Evolutionary conservation across 2,888 invertebrate species (phyloP).

Genomic region (Netelia inedita): DNA sequence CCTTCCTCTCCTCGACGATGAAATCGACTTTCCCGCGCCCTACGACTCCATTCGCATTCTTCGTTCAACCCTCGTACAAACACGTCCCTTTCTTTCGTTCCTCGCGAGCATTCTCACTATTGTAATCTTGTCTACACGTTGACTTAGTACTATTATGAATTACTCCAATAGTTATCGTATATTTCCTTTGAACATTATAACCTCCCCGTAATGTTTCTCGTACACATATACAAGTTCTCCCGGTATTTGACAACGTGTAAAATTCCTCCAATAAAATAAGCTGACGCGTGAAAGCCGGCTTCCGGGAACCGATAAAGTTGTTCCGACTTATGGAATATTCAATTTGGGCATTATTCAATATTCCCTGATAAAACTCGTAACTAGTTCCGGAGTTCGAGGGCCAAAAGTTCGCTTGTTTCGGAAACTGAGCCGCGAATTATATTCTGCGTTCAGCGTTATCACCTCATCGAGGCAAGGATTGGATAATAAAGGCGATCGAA

Average conservation of each 20-base stretch:
- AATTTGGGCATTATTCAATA: constrained; percentile 52
- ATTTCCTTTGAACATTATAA: not conserved
- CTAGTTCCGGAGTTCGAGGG: constrained; percentile 31
- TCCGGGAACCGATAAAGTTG: constrained; percentile 17
- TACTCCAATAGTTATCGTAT: constrained; percentile 27
- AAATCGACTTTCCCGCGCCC: constrained; percentile 31
- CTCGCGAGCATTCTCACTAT: constrained; percentile 6
- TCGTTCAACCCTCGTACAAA: not conserved
- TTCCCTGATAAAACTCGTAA: constrained; percentile 19
- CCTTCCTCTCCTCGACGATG: not conserved
- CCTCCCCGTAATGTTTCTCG: not conserved
- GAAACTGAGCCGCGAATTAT: constrained; percentile 16
- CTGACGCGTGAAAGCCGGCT: constrained; percentile 16
- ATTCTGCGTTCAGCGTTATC: too few relatives aligned
- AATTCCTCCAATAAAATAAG: constrained; percentile 22
- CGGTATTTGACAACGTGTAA: not conserved
- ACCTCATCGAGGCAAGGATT: too few relatives aligned
- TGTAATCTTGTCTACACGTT: not conserved
- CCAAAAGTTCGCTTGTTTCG: constrained; percentile 12
- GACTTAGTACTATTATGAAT: constrained; percentile 21
- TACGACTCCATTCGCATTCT: constrained; percentile 23
- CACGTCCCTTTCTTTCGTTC: constrained; percentile 3
- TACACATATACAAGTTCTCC: not conserved
- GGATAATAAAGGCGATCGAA: too few relatives aligned
- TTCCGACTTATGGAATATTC: constrained; percentile 23